Conservation (phyloP, 1,140 invertebrate species). For the Procambarus virginalis region DNA sequence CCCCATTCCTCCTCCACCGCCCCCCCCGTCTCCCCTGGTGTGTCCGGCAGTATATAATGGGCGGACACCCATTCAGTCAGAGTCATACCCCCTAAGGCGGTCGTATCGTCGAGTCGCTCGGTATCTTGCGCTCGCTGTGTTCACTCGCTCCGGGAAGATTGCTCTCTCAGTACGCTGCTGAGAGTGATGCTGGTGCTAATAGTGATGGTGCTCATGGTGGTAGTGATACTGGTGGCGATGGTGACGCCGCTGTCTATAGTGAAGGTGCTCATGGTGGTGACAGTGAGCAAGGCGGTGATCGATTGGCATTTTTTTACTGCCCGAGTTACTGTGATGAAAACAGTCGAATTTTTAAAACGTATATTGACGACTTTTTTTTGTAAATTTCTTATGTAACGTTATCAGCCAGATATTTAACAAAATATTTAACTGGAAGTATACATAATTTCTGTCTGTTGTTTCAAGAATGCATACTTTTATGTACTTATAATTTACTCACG, state of each 20-base stretch:
- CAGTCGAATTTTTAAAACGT: no score
- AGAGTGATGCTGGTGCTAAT: neutral
- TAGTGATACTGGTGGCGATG: constrained; percentile 12
- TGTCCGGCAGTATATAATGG: neutral
- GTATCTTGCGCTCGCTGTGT: no score
- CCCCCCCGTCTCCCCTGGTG: neutral
- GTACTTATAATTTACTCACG: no score
- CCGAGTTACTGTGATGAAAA: neutral
- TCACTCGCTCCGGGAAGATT: neutral
- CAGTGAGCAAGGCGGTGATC: constrained; percentile 22
- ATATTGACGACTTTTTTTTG: no score
- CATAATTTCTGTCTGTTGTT: no score
- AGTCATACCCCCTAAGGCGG: neutral
- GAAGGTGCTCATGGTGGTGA: constrained; percentile 13
- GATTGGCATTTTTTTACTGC: constrained; percentile 1
- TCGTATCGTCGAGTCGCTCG: neutral
- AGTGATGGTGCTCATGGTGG: constrained; percentile 19
- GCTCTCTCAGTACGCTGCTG: neutral
- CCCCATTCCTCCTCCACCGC: no score
- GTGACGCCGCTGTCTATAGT: constrained; percentile 14
- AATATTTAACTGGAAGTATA: no score
- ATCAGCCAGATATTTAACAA: no score
- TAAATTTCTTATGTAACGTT: no score
- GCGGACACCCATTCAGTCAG: neutral
- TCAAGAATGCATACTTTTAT: no score